Conservation (phyloP, 2,113 vertebrate genomes). For the Oophaga pumilio region DNA sequence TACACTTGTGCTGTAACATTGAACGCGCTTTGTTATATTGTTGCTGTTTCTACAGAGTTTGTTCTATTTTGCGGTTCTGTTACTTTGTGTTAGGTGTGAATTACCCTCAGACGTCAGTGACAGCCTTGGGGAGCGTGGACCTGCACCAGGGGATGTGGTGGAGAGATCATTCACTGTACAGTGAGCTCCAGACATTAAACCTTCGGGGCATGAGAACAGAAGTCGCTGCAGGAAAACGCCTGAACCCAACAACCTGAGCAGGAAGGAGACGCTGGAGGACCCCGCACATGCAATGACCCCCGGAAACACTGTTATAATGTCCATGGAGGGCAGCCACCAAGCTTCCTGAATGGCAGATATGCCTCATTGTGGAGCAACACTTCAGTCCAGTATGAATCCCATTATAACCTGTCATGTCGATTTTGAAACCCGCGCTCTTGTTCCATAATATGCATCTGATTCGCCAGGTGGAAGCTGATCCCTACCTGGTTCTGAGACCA, state of each 20-base stretch:
- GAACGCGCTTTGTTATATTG: background rate
- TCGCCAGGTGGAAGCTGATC: no score
- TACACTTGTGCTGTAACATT: background rate
- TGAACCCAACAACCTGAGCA: constrained; percentile 1
- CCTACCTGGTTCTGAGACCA: no score
- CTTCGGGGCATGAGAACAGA: constrained; percentile 33
- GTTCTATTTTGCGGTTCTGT: background rate
- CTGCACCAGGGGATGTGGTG: constrained; percentile 1
- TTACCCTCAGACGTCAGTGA: background rate
- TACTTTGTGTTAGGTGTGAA: constrained; percentile 6
- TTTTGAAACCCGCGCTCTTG: no score
- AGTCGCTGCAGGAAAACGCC: background rate
- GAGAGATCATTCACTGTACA: background rate
- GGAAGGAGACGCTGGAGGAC: background rate
- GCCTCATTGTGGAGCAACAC: background rate
- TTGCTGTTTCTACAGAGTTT: background rate
- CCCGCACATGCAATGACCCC: background rate
- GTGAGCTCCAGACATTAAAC: constrained; percentile 3
- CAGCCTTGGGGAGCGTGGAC: no score
- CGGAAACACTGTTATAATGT: no score
- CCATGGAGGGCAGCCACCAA: background rate
- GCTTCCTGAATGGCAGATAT: background rate
- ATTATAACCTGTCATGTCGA: no score
- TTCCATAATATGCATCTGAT: no score
- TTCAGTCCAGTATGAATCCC: background rate